Evolutionary conservation across 2,888 invertebrate species (phyloP), one percentile per base, ranked within the genome.

Genomic region (Tolmerus cingulatus): DNA sequence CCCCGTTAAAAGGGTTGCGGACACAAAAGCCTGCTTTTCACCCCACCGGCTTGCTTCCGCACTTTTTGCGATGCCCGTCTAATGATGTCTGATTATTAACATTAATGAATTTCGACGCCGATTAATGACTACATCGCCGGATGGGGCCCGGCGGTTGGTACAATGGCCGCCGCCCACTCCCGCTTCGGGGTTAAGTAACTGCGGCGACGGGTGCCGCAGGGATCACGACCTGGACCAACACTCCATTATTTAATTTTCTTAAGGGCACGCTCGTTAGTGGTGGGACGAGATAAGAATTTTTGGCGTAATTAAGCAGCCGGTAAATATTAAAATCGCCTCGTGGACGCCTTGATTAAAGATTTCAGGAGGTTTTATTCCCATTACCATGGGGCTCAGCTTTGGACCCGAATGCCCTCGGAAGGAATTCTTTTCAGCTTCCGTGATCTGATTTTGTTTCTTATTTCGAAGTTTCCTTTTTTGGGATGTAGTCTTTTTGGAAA

Each of bases 81-180:
- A 85, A 85, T 85, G 85, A 74, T 37, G 46, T 46, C 46, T 37
- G 85, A 74, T 84, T 84, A 84, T 84, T 84, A 84, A 37, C 84
- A 74, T 84, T 84, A 84, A 84, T 85, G 74, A 85, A 85, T 85
- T 85, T 85, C 74, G 74, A 85, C 85, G 74, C 27, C 74, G 85
- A 85, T 74, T 74, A 85, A 85, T 74, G 46, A 74, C 57, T 55
- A 37, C 57, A 82, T 30, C 27, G n/a, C 19, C n/a, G n/a, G 16
- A 43, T 7, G 40, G 78, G 23, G 27, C 19, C 9, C 46, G 19
- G 0, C 1, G 40, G 12, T 14, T 5, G 78, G 23, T 2, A 16
- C 43, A 34, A 19, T 30, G 40, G 78, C 40, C 19, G 7, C 78
- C 19, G 43, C 40, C 12, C 7, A n/a, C 43, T 23, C 23, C 2